Base-by-base conservation (phyloP, 1,140 invertebrate genomes). In the Aphelenchoides fujianensis region DNA sequence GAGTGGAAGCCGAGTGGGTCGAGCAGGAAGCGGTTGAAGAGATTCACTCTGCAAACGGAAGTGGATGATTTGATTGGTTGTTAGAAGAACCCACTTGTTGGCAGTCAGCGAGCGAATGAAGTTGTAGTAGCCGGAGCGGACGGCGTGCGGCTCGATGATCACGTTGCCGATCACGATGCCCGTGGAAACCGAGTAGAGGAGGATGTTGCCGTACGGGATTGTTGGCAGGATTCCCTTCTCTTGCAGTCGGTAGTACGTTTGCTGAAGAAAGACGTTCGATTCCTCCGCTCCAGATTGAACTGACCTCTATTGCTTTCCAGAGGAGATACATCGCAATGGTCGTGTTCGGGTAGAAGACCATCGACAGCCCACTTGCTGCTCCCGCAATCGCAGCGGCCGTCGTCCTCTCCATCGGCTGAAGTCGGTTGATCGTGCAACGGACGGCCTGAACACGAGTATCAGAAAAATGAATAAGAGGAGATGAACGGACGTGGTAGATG, bases 301-400 rank as follows among this genome's bases (percentile, higher is more conserved):
- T 28, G 53, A 83, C 81, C 69, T 84, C 80, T 32, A 84, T 78
- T 30, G 69, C 72, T 62, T 82, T 82, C 81, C 81, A 82, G 9
- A 82, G 67, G 48, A 70, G 64, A 63, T 84, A 84, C 73, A 82
- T 76, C 2, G 81, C 76, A 63, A 84, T 73, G 55, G 69, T 74
- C 28, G 74, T 74, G 30, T 71, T 83, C 61, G 81, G 55, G 34
- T 64, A 79, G 1, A 27, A 53, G 2, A 72, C 16, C 71, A 74
- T 74, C 3, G 71, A 37, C n/a, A 53, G 2, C 28, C 69, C 69
- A 28, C 28, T 35, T 19, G 30, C 16, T 12, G 68, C 70, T 31
- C 70, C 30, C 23, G 19, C 32, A n/a, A 72, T 3, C 9, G 28
- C 5, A 5, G 61, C 5, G 23, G 73, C 55, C 12, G 63, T 78